Conservation (phyloP, 2,113 vertebrate species). For the Odontophorus gujanensis region DNA sequence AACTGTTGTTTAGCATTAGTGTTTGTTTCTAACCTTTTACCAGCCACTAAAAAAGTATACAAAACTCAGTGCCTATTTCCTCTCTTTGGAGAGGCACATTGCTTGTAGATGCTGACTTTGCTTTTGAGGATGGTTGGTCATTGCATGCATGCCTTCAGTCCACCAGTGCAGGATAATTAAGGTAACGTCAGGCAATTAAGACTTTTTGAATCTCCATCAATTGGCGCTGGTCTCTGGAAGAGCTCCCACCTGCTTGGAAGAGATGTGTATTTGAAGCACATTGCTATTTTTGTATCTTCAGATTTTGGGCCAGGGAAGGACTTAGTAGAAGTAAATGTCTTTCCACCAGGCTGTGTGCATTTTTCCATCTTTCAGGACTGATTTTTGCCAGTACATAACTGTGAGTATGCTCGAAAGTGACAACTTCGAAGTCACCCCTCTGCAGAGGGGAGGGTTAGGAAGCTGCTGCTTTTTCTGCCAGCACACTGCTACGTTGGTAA, state of each 20-base stretch:
- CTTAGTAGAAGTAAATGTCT: background rate
- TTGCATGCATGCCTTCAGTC: background rate
- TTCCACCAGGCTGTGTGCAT: background rate
- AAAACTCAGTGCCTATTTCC: background rate
- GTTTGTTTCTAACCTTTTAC: background rate
- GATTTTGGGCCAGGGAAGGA: background rate
- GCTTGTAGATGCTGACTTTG: background rate
- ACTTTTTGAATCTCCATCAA: background rate
- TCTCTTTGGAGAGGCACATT: no score
- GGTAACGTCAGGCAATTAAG: accelerated
- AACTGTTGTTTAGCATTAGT: background rate
- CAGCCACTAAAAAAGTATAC: accelerated
- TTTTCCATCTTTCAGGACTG: background rate
- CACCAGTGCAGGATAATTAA: accelerated
- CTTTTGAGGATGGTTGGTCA: background rate
- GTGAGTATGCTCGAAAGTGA: background rate
- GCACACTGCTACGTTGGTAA: background rate
- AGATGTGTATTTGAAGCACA: background rate
- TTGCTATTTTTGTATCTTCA: background rate
- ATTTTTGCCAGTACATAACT: background rate
- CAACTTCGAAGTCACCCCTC: background rate
- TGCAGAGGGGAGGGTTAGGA: background rate
- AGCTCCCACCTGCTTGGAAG: background rate
- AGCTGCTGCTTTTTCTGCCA: background rate
- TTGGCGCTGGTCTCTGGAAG: background rate